Conservation (phyloP, 2,113 vertebrate species). For the Syngnathus typhle region DNA sequence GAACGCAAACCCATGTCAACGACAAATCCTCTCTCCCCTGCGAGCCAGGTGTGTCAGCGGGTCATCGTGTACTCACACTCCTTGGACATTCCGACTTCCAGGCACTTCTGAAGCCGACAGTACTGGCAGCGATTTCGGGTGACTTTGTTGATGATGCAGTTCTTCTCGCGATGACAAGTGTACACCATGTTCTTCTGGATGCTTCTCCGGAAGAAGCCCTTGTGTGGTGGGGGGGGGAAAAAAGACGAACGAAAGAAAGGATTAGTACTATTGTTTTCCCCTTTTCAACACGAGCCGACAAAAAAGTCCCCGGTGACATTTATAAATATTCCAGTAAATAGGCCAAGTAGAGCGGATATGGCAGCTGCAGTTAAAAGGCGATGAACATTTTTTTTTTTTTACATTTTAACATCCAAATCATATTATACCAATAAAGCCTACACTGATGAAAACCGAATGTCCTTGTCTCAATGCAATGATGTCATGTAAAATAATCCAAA, state of each 20-base stretch:
- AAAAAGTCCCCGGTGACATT: background rate
- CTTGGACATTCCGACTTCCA: slow-evolving; percentile 98
- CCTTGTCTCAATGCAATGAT: background rate
- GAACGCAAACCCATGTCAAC: background rate
- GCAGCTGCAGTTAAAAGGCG: slow-evolving; percentile 28
- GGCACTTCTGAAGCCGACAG: slow-evolving; percentile 98
- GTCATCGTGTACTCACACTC: slow-evolving; percentile 82
- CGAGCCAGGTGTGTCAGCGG: background rate
- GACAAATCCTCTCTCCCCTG: background rate
- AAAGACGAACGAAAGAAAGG: background rate
- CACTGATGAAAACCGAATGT: background rate
- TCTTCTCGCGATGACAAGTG: slow-evolving; percentile 96
- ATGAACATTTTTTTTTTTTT: slow-evolving; percentile 3
- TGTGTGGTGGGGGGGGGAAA: slow-evolving; percentile 22
- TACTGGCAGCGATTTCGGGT: slow-evolving; percentile 98
- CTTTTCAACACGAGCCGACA: background rate
- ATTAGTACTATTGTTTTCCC: background rate
- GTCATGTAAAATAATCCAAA: background rate
- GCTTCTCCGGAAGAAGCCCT: slow-evolving; percentile 96
- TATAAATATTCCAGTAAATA: slow-evolving; percentile 6
- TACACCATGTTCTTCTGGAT: slow-evolving; percentile 99
- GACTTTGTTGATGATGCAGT: slow-evolving; percentile 99
- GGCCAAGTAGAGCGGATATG: background rate
- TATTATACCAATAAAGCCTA: background rate
- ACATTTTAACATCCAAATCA: background rate